Evolutionary conservation across 2,113 vertebrate genomes (phyloP).

Genomic region (Ascaphus truei): DNA sequence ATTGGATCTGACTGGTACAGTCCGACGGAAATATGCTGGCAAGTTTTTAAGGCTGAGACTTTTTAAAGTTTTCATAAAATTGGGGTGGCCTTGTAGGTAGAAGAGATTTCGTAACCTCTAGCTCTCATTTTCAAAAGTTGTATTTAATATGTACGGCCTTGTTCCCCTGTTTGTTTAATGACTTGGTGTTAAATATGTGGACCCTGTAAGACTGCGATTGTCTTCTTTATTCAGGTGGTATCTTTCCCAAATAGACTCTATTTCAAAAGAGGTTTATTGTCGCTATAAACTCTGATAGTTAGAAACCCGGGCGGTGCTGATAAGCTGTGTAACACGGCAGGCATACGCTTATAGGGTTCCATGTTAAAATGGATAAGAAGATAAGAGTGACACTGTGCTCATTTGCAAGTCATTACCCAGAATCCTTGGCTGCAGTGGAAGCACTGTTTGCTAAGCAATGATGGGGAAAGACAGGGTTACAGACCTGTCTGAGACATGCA

Average conservation of each 20-base stretch:
- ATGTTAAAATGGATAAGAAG: too few species aligned
- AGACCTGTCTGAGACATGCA: too few species aligned
- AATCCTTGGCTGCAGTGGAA: too few species aligned
- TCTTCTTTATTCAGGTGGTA: slow-evolving; percentile 50
- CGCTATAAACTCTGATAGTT: slow-evolving; percentile 50
- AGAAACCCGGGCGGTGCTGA: too few species aligned
- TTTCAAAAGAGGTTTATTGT: slow-evolving; percentile 58
- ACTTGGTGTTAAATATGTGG: not conserved
- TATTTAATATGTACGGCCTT: slow-evolving; percentile 57
- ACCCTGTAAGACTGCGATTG: slow-evolving; percentile 43
- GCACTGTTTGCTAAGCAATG: too few species aligned
- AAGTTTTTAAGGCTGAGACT: slow-evolving; percentile 68
- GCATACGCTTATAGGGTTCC: too few species aligned
- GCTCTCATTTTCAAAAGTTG: slow-evolving; percentile 55
- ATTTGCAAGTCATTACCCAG: too few species aligned
- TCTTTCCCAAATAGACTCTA: slow-evolving; percentile 52
- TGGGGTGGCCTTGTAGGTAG: slow-evolving; percentile 65
- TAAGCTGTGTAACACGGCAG: too few species aligned
- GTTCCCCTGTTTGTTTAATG: slow-evolving; percentile 6
- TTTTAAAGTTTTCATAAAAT: slow-evolving; percentile 64
- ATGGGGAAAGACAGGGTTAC: too few species aligned
- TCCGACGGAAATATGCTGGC: slow-evolving; percentile 43
- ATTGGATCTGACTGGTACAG: slow-evolving; percentile 43
- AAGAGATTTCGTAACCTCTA: slow-evolving; percentile 61
- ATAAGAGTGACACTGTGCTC: too few species aligned